Conservation (phyloP, 2,797 vertebrate genomes). For the Macropus fuliginosus region DNA sequence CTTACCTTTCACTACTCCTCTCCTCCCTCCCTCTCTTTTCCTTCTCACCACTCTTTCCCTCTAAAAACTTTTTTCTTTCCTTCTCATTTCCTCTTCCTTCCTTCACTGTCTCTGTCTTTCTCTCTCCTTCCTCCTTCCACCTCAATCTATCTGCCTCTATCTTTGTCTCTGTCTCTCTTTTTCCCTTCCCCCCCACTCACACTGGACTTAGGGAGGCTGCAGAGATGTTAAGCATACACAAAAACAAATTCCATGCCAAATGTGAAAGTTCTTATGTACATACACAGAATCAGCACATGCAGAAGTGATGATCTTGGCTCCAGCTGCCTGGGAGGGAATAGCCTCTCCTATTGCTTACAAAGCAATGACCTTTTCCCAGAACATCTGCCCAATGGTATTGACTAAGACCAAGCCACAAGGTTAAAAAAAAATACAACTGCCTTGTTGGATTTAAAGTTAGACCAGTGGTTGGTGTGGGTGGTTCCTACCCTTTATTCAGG, state of each 20-base stretch:
- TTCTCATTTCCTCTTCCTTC: neutral
- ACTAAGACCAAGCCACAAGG: neutral
- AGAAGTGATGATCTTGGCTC: constrained; percentile 3
- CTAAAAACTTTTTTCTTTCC: neutral
- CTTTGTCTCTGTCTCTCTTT: constrained; percentile 15
- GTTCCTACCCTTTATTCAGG: neutral
- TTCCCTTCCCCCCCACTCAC: rapidly evolving
- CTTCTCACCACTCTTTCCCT: neutral
- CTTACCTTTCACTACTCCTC: neutral
- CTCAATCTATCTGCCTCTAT: constrained; percentile 9
- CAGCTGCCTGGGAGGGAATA: neutral
- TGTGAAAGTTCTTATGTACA: neutral
- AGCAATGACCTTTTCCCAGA: neutral
- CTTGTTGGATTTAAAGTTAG: neutral
- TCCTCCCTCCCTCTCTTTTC: neutral
- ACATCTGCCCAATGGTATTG: neutral
- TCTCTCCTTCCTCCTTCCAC: neutral
- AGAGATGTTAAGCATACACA: neutral
- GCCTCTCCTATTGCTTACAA: neutral
- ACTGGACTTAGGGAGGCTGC: neutral
- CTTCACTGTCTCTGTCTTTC: neutral
- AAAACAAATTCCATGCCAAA: neutral
- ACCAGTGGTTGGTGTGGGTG: constrained; percentile 32
- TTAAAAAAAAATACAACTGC: neutral
- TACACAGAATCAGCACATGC: neutral